phyloP scores from a whole-genome alignment of 2,888 invertebrate species.

The Dynastes maya region DNA sequence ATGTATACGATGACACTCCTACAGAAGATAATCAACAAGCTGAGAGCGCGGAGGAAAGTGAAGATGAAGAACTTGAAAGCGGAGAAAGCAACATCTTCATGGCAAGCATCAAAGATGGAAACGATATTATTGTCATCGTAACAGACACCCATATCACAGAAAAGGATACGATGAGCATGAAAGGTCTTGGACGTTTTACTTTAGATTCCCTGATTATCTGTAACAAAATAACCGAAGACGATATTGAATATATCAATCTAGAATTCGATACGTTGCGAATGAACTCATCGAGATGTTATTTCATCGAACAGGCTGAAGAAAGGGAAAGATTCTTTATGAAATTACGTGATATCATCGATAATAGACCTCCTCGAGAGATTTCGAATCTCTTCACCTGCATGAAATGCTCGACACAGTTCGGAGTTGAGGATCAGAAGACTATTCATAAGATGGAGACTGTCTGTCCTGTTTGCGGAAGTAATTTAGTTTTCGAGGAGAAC shows the following conservation, averaged over 20 bases:
- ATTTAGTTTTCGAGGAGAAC: conserved; percentile 73
- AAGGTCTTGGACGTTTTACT: conserved; percentile 70
- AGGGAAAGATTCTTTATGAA: conserved; percentile 68
- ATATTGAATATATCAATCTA: conserved; percentile 69
- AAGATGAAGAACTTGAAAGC: conserved; percentile 63
- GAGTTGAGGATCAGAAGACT: conserved; percentile 68
- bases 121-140: conserved; percentile 67
- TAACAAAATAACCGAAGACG: conserved; percentile 63
- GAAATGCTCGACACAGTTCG: conserved; percentile 77
- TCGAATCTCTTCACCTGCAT: conserved; percentile 75
- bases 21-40: conserved; percentile 47
- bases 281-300: conserved; percentile 62
- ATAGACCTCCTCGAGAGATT: conserved; percentile 66
- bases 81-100: conserved; percentile 67
- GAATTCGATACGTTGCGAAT: conserved; percentile 77
- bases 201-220: conserved; percentile 73
- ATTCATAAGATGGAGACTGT: conserved; percentile 56
- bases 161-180: conserved; percentile 63
- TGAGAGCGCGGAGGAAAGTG: conserved; percentile 48
- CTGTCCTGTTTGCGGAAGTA: conserved; percentile 77
- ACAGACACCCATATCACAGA: conserved; percentile 67
- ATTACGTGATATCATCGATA: conserved; percentile 61
- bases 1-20: conserved; percentile 20
- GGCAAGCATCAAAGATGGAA: conserved; percentile 66
- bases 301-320: conserved; percentile 72